Base-by-base conservation (phyloP, 2,113 vertebrate species). In the Ammodramus savannarum region DNA sequence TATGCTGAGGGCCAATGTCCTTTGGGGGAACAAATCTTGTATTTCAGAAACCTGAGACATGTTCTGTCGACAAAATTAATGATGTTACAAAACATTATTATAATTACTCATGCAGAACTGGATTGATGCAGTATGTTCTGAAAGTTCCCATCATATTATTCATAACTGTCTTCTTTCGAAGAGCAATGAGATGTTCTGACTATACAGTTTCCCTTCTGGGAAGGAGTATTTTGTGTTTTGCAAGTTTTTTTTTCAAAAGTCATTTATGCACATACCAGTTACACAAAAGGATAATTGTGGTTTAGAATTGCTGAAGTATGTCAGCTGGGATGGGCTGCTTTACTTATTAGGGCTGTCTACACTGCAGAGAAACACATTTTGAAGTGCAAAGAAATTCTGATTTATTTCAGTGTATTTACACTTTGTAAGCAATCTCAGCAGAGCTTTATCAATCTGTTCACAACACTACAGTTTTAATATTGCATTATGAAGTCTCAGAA, bases 91-190 rank as follows among this genome's bases (percentile, higher is more conserved):
- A 94, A 58, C 62, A 36, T 63, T 68, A 58, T 83, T 78, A 38
- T 81, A 92, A 80, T 95, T 88, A 86, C 68, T 81, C 65, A 86
- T 67, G 72, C 69, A 85, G 74, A 90, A 91, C 49, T 51, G 86
- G 71, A 93, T 59, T 84, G 82, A 86, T 76, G 88, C 52, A 44
- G 68, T 76, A 55, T 92, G 90, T 92, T 96, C 85, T 80, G 36
- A 89, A 95, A 96, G 73, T 71, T 88, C 75, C 52, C 86, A 63
- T 81, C 89, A n/a, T 75, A 25, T 91, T 94, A 77, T 72, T 89
- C 44, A 36, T 86, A 85, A 84, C 81, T 91, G 66, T 86, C 62
- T 82, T 93, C 69, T 85, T 93, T 80, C 52, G 15, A 92, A 83
- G 84, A 87, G 57, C 71, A 91, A n/a, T 51, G 81, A 78, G 54